phyloP scores from a whole-genome alignment of 1,140 invertebrate species.

The Hyles euphorbiae region DNA sequence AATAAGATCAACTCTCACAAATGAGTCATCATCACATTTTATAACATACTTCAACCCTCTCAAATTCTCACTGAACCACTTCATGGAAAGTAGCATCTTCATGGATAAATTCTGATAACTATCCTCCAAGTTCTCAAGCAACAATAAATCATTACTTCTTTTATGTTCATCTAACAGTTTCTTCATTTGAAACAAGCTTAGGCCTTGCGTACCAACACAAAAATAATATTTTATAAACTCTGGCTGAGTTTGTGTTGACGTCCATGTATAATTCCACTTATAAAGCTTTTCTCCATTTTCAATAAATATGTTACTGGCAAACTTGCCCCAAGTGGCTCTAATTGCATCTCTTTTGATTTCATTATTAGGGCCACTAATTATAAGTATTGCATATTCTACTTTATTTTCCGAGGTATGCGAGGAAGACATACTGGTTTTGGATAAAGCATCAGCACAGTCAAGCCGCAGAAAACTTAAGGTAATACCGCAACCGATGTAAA shows the following conservation, averaged over 20 bases:
- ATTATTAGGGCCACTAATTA: slow-evolving; percentile 54
- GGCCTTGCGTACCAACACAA: slow-evolving; percentile 43
- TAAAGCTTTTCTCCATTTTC: slow-evolving; percentile 58
- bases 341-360: slow-evolving; percentile 53
- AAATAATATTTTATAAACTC: slow-evolving; percentile 53
- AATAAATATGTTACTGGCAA: slow-evolving; percentile 50
- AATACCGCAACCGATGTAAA: slow-evolving; percentile 57
- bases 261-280: slow-evolving; percentile 55
- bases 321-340: slow-evolving; percentile 55
- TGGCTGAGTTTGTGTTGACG: slow-evolving; percentile 19
- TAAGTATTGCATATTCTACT: slow-evolving; percentile 51
- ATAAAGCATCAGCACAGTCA: slow-evolving; percentile 39
- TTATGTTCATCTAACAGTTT: slow-evolving; percentile 42
- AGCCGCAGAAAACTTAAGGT: slow-evolving; percentile 49
- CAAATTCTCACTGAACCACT: slow-evolving; percentile 46
- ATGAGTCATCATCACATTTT: slow-evolving; percentile 71
- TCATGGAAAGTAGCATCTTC: slow-evolving; percentile 45
- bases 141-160: slow-evolving; percentile 47
- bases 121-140: slow-evolving; percentile 51
- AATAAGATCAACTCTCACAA: slow-evolving; percentile 63
- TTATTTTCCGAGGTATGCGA: slow-evolving; percentile 15
- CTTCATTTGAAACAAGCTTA: slow-evolving; percentile 26
- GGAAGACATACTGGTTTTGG: slow-evolving; percentile 13
- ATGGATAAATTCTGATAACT: slow-evolving; percentile 51
- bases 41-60: slow-evolving; percentile 56